These are phyloP conservation scores for Leucophenga maculata DNA, from an alignment of 2,888 invertebrate species.

Conservation along the genomic window DNA sequence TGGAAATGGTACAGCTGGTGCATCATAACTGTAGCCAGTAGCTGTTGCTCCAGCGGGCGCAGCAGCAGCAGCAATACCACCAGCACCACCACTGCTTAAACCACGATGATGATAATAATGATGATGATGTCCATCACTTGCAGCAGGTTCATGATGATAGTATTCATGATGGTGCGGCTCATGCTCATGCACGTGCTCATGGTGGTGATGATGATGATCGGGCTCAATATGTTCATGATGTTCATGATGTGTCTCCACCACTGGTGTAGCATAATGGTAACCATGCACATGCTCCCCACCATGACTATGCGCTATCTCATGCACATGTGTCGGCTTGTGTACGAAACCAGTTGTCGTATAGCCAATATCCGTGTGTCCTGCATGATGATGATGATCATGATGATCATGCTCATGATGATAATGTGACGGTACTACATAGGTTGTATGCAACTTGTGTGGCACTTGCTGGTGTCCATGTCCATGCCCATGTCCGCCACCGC, in stretches of 20 bases:
- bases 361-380: slow-evolving; percentile 30
- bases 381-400: slow-evolving; percentile 31
- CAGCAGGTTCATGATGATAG: background rate
- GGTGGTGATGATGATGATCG: background rate
- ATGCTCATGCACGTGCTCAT: background rate
- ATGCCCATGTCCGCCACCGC: too few relatives aligned
- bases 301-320: background rate
- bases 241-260: slow-evolving; percentile 12
- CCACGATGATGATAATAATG: slow-evolving; percentile 20
- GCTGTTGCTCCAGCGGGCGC: slow-evolving; percentile 11
- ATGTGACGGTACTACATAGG: slow-evolving; percentile 31
- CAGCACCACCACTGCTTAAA: background rate
- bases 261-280: slow-evolving; percentile 20
- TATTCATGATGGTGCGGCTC: background rate
- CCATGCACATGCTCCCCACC: slow-evolving; percentile 1
- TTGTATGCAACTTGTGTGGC: slow-evolving; percentile 28
- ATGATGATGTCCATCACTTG: background rate
- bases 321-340: too few relatives aligned
- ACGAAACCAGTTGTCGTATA: background rate
- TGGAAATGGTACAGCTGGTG: slow-evolving; percentile 24
- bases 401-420: slow-evolving; percentile 31
- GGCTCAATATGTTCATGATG: background rate
- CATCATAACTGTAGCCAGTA: slow-evolving; percentile 33
- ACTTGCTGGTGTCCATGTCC: slow-evolving; percentile 1
- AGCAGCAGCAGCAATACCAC: background rate